phyloP scores from a whole-genome alignment of 2,888 invertebrate genomes.

The Callinectes sapidus region DNA sequence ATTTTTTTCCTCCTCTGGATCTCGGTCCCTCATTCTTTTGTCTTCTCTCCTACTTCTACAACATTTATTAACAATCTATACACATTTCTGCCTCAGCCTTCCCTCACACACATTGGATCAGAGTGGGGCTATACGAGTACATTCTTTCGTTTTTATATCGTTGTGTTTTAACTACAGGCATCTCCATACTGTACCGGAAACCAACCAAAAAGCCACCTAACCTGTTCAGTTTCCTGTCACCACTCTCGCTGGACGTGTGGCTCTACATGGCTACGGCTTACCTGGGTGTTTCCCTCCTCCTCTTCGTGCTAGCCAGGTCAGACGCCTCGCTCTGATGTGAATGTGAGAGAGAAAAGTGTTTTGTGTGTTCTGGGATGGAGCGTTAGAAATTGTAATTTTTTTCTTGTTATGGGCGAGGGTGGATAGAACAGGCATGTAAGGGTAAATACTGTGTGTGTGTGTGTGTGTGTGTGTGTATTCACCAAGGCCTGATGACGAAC shows the following conservation, averaged over 20 bases:
- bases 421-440: not conserved
- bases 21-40: too few relatives aligned
- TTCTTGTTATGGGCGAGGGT: not conserved
- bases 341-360: not conserved
- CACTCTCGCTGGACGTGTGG: slow-evolving; percentile 95
- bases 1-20: too few relatives aligned
- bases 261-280: slow-evolving; percentile 79
- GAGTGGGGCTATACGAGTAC: too few relatives aligned
- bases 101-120: too few relatives aligned
- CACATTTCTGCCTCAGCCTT: too few relatives aligned
- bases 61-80: too few relatives aligned
- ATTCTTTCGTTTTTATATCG: not conserved
- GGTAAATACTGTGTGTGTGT: not conserved
- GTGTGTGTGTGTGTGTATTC: not conserved
- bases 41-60: too few relatives aligned
- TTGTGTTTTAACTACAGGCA: not conserved
- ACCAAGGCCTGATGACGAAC: too few relatives aligned
- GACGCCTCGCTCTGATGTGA: not conserved
- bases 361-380: not conserved
- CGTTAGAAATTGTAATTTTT: not conserved
- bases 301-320: slow-evolving; percentile 93
- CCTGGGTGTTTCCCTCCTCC: slow-evolving; percentile 91
- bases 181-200: slow-evolving; percentile 85
- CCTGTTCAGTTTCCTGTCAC: slow-evolving; percentile 96
- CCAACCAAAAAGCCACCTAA: slow-evolving; percentile 95